Evolutionary conservation across 2,797 vertebrate species (phyloP), one percentile per base, ranked within the genome.

Genomic region (Toxotes lorentzi): DNA sequence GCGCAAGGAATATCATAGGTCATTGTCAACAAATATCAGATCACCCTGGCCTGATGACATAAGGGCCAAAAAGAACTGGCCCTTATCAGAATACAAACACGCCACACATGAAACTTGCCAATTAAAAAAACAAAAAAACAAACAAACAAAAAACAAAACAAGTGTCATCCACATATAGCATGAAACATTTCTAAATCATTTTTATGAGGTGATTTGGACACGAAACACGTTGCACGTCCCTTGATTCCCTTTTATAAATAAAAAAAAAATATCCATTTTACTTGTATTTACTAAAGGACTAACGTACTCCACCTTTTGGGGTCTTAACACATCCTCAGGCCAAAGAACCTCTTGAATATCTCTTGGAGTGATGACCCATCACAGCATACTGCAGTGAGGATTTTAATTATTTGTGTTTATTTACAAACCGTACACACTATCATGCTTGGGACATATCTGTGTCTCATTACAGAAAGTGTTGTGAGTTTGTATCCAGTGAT

Each of bases 191-290:
- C 48, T 24, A 11, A 61, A 51, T 47, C 53, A 7, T n/a, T 27
- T 4, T 17, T 10, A 24, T 13, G 10, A 24, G 30, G 7, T 51
- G 16, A 50, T 65, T 35, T 27, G 1, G 16, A 66, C 0, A n/a
- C 7, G 0, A 56, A 60, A 70, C 40, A 64, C 13, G 9, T 45
- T 64, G 24, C 14, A 45, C 38, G 10, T 45, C 74, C 35, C n/a
- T 76, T 30, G 2, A 81, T 35, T 76, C 48, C 50, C 48, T 54
- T 81, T 63, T 14, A 73, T 7, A 17, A 40, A 19, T 27, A 68
- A 16, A 19, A 60, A 58, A 11, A 30, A 53, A 1, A 7, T 40
- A 1, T 50, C 8, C 58, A 24, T 38, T 30, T 5, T 7, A 45
- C 30, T 41, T 41, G 7, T 60, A 53, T 61, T 60, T 21, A 30